phyloP scores from a whole-genome alignment of 2,113 vertebrate genomes.

The Triplophysa siluroides region DNA sequence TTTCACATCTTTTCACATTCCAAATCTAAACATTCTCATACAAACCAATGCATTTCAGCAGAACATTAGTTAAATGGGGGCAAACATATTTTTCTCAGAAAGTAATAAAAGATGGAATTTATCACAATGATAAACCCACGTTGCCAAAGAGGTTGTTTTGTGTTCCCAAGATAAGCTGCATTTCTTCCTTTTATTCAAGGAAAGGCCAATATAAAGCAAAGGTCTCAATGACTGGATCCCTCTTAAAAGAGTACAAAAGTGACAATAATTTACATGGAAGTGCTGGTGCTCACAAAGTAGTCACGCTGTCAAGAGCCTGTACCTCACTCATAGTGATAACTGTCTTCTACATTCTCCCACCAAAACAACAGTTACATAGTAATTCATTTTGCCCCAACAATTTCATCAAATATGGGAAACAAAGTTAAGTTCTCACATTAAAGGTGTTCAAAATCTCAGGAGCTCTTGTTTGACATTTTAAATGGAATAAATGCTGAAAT shows the following conservation, averaged over 20 bases:
- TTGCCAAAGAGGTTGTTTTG: background rate
- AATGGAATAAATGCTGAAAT: background rate
- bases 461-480: background rate
- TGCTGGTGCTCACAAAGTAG: background rate
- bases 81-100: background rate
- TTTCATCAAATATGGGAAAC: background rate
- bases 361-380: no score
- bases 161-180: background rate
- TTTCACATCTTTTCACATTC: conserved; percentile 10
- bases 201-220: conserved; percentile 53
- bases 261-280: conserved; percentile 55
- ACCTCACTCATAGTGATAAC: no score
- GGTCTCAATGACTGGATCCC: conserved; percentile 34
- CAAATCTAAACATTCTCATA: background rate
- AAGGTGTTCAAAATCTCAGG: background rate
- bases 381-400: background rate
- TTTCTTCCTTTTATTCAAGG: conserved; percentile 54
- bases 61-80: background rate
- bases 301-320: no score
- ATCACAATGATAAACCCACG: background rate
- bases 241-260: conserved; percentile 59
- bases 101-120: conserved; percentile 17
- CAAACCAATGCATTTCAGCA: background rate
- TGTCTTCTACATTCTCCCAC: no score
- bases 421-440: background rate